These are phyloP conservation scores for Lipotes vexillifer DNA, from an alignment of 2,113 vertebrate species.

Conservation along the genomic window DNA sequence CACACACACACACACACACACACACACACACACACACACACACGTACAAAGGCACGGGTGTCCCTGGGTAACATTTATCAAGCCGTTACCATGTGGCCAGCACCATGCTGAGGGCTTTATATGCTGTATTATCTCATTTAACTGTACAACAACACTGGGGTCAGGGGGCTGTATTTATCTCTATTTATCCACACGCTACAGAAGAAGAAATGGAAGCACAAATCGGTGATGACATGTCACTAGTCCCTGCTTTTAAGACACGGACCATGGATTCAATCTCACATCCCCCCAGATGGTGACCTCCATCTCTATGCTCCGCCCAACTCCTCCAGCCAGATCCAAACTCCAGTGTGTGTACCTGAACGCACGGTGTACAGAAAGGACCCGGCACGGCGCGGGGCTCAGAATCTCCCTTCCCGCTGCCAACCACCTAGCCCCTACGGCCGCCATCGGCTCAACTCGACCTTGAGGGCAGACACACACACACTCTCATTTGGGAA, in stretches of 20 bases:
- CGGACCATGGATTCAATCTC: neutral
- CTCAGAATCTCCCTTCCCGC: neutral
- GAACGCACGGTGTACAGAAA: fast-evolving
- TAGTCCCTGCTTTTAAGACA: neutral
- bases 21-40: no score
- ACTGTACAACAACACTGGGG: fast-evolving
- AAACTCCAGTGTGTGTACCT: fast-evolving
- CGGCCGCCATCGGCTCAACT: neutral
- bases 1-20: no score
- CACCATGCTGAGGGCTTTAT: no score
- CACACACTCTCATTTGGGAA: neutral
- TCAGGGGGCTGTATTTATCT: neutral
- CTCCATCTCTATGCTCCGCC: neutral
- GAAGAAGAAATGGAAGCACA: neutral
- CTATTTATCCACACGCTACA: neutral
- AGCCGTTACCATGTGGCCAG: neutral
- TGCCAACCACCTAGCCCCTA: no score
- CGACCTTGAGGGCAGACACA: neutral
- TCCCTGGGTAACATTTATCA: neutral
- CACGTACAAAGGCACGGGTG: no score
- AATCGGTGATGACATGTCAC: neutral
- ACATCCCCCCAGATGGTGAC: neutral
- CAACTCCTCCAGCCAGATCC: neutral
- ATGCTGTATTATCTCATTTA: neutral
- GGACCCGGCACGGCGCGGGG: neutral